Base-by-base conservation (phyloP, 1,140 invertebrate genomes). In the Hyphantria cunea region DNA sequence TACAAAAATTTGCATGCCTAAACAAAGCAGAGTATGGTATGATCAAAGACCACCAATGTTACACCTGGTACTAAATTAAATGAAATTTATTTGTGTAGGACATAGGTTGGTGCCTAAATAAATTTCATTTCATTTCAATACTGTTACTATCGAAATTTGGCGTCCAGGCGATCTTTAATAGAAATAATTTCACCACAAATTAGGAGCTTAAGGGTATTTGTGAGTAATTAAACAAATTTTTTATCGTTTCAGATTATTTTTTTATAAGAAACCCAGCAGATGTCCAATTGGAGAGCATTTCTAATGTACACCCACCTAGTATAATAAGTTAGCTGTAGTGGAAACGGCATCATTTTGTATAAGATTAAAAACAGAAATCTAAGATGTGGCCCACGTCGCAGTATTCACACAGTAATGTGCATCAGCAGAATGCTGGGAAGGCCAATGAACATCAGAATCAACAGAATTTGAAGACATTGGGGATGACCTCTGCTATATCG, bases 401-500 rank as follows among this genome's bases (percentile, higher is more conserved):
- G 66, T 91, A 92, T 63, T 86, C 89, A 0, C 89, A 91, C 63
- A 82, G 76, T 8, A 91, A 90, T 63, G 74, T 72, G 37, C 79
- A 75, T 9, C 70, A 75, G 9, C 77, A 75, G 39, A 76, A 70
- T 63, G 44, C 51, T n/a, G 53, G 55, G 0, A 87, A 83, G 56
- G 37, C 53, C 4, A 91, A 90, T 76, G 82, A 90, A 32, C 86
- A 89, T 54, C 88, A 91, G 53, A 90, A 87, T 50, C 87, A 86
- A 42, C 85, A 90, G 55, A 91, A 86, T 32, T 72, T 85, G 54
- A 88, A 86, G 65, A 92, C 84, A 17, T 79, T 96, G 72, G 98
- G 98, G 41, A 97, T 99, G 94, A 99, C 98, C 5, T 97, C 97
- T 32, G 97, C 98, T 45, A 98, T 99, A 64, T 98, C 96, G 71